Evolutionary conservation across 2,888 invertebrate species (phyloP), one percentile per base, ranked within the genome.

Genomic region (Drosophila phalerata): DNA sequence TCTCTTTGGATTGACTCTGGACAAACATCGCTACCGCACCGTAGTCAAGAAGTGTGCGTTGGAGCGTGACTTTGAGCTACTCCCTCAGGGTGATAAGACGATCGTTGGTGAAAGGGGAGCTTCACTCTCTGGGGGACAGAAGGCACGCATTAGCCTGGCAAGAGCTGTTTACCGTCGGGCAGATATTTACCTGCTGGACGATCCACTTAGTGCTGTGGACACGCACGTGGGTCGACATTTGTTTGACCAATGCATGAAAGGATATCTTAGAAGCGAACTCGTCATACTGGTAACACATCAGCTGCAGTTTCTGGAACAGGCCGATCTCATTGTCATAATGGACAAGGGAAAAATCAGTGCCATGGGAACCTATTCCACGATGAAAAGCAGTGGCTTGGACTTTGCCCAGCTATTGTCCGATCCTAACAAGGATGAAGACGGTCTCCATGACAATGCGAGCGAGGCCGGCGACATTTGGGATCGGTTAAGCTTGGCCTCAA

Each of bases 161-260:
- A 94, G 98, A 80, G 96, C 97, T 0, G 95, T 97, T 0, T 98
- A 98, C 92, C 95, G 96, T 64, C 95, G 97, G 65, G 95, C 97
- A 0, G 97, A 97, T 85, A 95, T 98, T 75, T 98, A 97, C 90
- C 93, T 98, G 13, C 92, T 98, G 56, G 98, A 98, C 92, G 98
- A 98, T 93, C 98, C 98, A 0, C 93, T 98, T 51, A 96, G 97
- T 60, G 98, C 98, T 0, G 98, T 98, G 22, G 98, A 98, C 93
- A 95, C 97, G 0, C 96, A 97, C 91, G 98, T 98, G 1, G 97
- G 97, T 3, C 95, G 96, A 13, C 96, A 97, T 91, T 94, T 98
- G 85, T 98, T 98, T 92, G 97, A 98, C 57, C 89, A 92, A 55
- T 92, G 92, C 57, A 91, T 92, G 89, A 85, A 86, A 15, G 89